These are phyloP conservation scores for Phaethon lepturus DNA, from an alignment of 2,113 vertebrate genomes.

Conservation along the genomic window DNA sequence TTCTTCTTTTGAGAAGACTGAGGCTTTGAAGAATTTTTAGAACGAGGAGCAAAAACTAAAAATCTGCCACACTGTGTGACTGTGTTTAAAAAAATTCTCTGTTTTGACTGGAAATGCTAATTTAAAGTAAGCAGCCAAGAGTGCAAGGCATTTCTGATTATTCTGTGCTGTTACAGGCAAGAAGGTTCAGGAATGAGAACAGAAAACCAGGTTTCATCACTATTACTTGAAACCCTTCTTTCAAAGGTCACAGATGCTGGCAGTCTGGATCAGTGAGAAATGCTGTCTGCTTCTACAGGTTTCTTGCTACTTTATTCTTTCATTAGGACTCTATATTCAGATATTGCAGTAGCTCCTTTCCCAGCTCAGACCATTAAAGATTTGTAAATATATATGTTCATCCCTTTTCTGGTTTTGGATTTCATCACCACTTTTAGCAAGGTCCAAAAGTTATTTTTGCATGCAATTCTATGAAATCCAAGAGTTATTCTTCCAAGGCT, in stretches of 20 bases:
- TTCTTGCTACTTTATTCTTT: not conserved
- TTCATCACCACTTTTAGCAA: not conserved
- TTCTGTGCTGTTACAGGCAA: not conserved
- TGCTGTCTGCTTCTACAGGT: not conserved
- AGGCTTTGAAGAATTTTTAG: conserved; percentile 10
- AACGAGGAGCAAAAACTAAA: not conserved
- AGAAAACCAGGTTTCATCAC: not conserved
- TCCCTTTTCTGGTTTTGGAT: not conserved
- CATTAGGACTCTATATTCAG: not conserved
- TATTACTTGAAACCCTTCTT: not conserved
- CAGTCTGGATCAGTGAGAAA: not conserved
- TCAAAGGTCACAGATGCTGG: not conserved
- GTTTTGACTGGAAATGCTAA: conserved; percentile 9
- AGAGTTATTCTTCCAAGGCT: not conserved
- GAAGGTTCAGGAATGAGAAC: not conserved
- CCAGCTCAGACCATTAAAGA: not conserved
- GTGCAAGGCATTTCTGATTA: not conserved
- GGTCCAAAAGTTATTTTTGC: not conserved
- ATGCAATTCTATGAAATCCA: not conserved
- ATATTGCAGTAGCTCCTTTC: not conserved
- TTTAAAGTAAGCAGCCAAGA: conserved; percentile 16
- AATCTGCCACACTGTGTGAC: not conserved
- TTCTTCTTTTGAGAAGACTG: not conserved
- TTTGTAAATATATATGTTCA: not conserved
- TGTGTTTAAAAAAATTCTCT: not conserved